Conservation (phyloP, 2,113 vertebrate genomes). For the Sminthopsis crassicaudata region DNA sequence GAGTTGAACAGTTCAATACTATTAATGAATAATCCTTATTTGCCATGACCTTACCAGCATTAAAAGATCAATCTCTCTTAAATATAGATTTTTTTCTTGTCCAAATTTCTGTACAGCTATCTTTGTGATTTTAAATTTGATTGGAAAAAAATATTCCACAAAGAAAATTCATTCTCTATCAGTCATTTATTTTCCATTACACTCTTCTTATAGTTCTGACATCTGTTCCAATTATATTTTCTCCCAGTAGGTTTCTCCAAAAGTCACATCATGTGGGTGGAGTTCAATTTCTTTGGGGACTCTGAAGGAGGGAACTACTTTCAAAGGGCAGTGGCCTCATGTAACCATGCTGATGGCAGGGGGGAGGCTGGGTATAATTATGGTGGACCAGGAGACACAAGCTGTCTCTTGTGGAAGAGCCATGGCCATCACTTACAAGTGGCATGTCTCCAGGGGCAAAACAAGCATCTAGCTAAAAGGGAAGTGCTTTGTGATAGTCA, state of each 20-base stretch:
- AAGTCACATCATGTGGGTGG: constrained; percentile 63
- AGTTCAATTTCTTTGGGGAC: constrained; percentile 47
- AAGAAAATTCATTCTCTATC: not conserved
- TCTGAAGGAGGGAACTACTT: constrained; percentile 58
- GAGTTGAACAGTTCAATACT: not conserved
- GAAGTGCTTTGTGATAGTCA: not conserved
- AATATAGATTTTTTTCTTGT: not conserved
- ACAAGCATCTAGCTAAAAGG: constrained; percentile 5
- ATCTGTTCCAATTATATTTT: not conserved
- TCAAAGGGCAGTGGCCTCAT: constrained; percentile 67
- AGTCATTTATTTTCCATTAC: not conserved
- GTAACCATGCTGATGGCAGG: constrained; percentile 65
- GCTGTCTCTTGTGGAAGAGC: constrained; percentile 77
- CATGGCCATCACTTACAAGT: constrained; percentile 70
- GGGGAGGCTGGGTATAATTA: constrained; percentile 70
- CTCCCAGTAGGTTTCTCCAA: constrained; percentile 33
- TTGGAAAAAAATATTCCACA: not conserved
- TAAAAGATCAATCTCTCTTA: not conserved
- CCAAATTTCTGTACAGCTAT: not conserved
- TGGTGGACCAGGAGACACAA: constrained; percentile 76
- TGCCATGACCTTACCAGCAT: not conserved
- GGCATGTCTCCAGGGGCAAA: constrained; percentile 65
- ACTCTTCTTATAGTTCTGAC: not conserved
- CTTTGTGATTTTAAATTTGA: not conserved
- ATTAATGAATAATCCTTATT: not conserved